A percentile compares a stretch with the other conserved stretches of the same genome.
Evolutionary conservation across 2,113 vertebrate genomes (phyloP).

Genomic region (Lepus americanus): DNA sequence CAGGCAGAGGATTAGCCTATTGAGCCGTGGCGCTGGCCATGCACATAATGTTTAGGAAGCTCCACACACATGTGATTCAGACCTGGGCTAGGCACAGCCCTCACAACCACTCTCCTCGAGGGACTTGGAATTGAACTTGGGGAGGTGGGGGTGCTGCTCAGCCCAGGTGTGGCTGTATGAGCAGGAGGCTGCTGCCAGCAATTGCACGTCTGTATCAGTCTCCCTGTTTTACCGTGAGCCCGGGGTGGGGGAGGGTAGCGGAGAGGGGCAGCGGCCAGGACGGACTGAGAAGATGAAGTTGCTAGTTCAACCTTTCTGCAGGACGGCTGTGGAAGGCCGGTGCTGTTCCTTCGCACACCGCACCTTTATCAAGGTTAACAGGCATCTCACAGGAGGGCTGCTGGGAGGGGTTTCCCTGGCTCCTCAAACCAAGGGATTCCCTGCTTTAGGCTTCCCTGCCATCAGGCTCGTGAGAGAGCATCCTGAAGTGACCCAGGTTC

Average conservation of each 20-base stretch:
- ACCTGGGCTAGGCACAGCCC: neutral
- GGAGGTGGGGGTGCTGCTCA: neutral
- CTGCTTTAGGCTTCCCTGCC: neutral
- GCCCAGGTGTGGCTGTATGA: neutral
- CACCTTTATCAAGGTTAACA: too few species aligned
- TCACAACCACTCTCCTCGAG: neutral
- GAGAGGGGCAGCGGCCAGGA: neutral
- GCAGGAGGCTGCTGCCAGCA: neutral
- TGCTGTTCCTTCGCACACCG: too few species aligned
- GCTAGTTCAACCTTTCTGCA: neutral
- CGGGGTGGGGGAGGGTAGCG: neutral
- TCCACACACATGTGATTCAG: neutral
- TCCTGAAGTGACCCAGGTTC: neutral
- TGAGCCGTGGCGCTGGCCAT: too few species aligned
- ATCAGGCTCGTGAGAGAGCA: neutral
- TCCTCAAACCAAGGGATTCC: neutral
- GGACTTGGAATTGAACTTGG: neutral
- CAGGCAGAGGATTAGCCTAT: too few species aligned
- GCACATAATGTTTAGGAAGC: neutral
- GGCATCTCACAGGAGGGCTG: neutral
- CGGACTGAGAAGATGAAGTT: neutral
- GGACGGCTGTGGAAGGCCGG: neutral
- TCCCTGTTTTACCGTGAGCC: neutral
- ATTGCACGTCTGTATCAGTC: neutral
- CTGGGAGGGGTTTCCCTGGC: neutral